phyloP scores from a whole-genome alignment of 2,888 invertebrate species.

The Sceliomorpha sp. region DNA sequence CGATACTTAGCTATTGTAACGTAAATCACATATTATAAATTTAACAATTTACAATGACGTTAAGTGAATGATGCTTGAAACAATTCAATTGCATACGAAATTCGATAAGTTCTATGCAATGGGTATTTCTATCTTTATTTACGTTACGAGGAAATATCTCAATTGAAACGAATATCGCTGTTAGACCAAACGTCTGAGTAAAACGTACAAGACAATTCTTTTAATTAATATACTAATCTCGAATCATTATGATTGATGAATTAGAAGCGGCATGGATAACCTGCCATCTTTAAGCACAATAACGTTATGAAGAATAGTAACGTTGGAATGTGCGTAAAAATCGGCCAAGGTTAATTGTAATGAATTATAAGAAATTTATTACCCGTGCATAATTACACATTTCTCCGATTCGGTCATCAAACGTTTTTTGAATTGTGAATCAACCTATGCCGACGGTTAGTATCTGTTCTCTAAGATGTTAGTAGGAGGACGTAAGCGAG shows the following conservation, averaged over 20 bases:
- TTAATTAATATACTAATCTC: no score
- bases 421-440: constrained; percentile 15
- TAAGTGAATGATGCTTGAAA: no score
- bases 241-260: constrained; percentile 48
- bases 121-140: no score
- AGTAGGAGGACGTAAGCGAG: constrained; percentile 8
- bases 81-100: no score
- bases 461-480: neutral
- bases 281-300: constrained; percentile 27
- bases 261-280: constrained; percentile 35
- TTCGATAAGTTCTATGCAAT: no score
- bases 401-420: constrained; percentile 22
- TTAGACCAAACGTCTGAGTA: no score
- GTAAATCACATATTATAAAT: no score
- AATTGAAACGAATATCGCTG: no score
- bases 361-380: constrained; percentile 51
- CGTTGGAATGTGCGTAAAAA: constrained; percentile 24
- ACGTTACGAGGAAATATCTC: no score
- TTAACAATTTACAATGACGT: no score
- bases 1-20: no score
- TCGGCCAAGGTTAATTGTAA: constrained; percentile 52
- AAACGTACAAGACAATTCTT: no score
- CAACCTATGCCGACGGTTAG: neutral
- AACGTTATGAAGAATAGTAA: constrained; percentile 33
- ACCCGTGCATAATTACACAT: constrained; percentile 27